Conservation (phyloP, 2,888 invertebrate genomes). For the Drosophila diplacantha region DNA sequence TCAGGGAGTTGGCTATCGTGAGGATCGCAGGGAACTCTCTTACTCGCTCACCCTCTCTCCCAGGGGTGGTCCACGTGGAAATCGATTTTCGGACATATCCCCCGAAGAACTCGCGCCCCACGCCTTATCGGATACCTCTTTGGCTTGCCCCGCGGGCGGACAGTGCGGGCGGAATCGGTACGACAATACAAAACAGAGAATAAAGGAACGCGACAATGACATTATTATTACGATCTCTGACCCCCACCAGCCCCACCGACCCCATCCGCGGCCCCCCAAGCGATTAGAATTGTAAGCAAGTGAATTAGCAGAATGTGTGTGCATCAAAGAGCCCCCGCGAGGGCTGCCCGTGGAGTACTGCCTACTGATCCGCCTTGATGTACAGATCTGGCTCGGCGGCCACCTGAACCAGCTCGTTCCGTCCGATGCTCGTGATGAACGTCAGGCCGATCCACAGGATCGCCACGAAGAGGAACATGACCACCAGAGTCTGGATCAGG, state of each 20-base stretch:
- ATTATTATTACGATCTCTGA: conserved; percentile 49
- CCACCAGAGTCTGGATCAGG: conserved; percentile 34
- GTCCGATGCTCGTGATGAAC: conserved; percentile 50
- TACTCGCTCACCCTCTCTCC: neutral
- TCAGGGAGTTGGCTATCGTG: conserved; percentile 4
- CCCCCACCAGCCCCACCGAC: conserved; percentile 1
- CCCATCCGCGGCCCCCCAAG: conserved; percentile 7
- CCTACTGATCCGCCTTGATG: conserved; percentile 29
- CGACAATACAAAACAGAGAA: conserved; percentile 47
- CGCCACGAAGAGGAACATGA: conserved; percentile 38
- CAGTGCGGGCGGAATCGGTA: conserved; percentile 18
- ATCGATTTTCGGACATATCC: conserved; percentile 19
- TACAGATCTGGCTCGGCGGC: conserved; percentile 38
- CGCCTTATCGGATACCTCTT: conserved; percentile 21
- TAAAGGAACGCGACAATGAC: conserved; percentile 62
- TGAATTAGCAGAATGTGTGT: conserved; percentile 56
- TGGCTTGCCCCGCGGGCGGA: conserved; percentile 14
- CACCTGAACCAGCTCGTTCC: conserved; percentile 30
- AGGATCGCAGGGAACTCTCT: neutral
- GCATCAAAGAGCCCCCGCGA: conserved; percentile 32
- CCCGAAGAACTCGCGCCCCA: neutral
- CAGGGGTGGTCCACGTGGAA: conserved; percentile 27
- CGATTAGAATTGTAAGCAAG: conserved; percentile 65
- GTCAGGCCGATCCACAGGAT: conserved; percentile 42
- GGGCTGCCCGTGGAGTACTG: conserved; percentile 37